Conservation (phyloP, 2,888 invertebrate species). For the Parthenolecanium corni region DNA sequence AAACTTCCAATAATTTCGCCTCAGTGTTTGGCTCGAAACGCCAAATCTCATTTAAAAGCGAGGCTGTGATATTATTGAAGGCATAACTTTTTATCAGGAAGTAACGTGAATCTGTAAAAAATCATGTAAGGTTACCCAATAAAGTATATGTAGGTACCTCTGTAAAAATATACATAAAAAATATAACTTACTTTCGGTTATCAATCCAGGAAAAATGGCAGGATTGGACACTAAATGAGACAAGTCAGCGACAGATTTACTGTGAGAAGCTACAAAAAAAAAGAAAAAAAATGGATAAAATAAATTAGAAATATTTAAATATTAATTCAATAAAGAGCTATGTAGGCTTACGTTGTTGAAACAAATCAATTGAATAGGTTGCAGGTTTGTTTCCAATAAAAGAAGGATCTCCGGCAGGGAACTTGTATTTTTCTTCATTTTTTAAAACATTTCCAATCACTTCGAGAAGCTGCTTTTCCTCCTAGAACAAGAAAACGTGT, state of each 20-base stretch:
- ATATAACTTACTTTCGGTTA: conserved; percentile 18
- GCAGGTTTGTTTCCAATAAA: conserved; percentile 22
- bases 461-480: conserved; percentile 12
- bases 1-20: conserved; percentile 3
- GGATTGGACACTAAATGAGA: not conserved
- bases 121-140: not conserved
- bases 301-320: not conserved
- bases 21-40: conserved; percentile 11
- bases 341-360: conserved; percentile 16
- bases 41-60: conserved; percentile 3
- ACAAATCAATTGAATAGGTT: conserved; percentile 16
- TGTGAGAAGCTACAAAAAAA: conserved; percentile 5
- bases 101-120: conserved; percentile 9
- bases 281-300: not conserved
- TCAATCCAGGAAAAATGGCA: conserved; percentile 6
- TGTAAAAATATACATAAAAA: too few relatives aligned
- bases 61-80: conserved; percentile 5
- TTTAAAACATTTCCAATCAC: conserved; percentile 3
- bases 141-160: too few relatives aligned
- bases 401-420: conserved; percentile 17
- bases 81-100: conserved; percentile 15
- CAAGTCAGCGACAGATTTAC: conserved; percentile 1
- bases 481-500: not conserved
- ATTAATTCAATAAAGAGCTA: not conserved
- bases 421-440: conserved; percentile 18